phyloP scores from a whole-genome alignment of 2,113 vertebrate genomes.

The Hypanus sabinus region DNA sequence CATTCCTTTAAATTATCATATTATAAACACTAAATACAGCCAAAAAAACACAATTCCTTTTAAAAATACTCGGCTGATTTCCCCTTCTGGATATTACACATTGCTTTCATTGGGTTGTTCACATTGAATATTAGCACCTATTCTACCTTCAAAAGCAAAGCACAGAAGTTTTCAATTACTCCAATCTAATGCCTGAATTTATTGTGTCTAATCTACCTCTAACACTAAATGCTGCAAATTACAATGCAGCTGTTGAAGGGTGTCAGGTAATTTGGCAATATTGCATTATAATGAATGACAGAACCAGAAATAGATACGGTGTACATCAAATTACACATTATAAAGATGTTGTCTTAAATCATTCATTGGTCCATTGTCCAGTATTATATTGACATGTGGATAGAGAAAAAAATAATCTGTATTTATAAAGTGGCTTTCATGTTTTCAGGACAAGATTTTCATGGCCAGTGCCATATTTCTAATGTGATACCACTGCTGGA shows the following conservation, averaged over 20 bases:
- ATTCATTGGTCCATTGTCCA: not conserved
- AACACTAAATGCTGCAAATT: not conserved
- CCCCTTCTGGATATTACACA: too few species aligned
- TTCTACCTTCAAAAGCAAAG: not conserved
- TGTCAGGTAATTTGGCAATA: not conserved
- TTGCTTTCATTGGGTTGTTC: constrained; percentile 17
- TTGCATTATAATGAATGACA: not conserved
- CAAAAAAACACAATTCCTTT: not conserved
- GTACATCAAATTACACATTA: not conserved
- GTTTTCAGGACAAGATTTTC: not conserved
- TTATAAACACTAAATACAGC: constrained; percentile 12
- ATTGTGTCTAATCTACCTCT: not conserved
- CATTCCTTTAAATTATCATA: constrained; percentile 14
- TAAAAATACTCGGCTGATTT: not conserved
- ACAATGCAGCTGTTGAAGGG: not conserved
- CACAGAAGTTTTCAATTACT: not conserved
- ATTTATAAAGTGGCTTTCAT: not conserved
- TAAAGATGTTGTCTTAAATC: not conserved
- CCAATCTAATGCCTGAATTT: not conserved
- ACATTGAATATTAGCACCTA: not conserved
- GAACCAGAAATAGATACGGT: not conserved
- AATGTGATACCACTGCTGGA: not conserved
- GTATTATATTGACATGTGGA: not conserved
- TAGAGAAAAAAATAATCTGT: not conserved
- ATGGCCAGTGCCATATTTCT: not conserved